Conservation (phyloP, 2,888 invertebrate species). For the Leucophenga montana region DNA sequence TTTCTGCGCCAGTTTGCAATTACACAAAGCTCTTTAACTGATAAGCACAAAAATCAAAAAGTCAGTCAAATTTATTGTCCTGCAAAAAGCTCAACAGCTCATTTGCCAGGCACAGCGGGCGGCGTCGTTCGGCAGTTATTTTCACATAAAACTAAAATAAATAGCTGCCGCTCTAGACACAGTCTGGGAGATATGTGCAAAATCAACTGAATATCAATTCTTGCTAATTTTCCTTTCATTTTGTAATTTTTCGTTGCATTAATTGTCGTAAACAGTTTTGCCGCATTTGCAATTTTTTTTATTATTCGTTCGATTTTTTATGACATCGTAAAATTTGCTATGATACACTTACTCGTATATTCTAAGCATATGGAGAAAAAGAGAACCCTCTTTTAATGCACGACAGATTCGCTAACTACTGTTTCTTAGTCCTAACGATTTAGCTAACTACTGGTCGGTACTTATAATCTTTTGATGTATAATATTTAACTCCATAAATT, state of each 20-base stretch:
- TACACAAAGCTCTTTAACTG: conserved; percentile 55
- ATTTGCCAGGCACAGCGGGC: neutral
- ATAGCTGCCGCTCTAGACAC: no score
- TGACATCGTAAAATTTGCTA: conserved; percentile 2
- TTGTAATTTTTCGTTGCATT: neutral
- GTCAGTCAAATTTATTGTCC: conserved; percentile 25
- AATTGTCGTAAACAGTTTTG: neutral
- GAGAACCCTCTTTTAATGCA: no score
- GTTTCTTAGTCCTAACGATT: no score
- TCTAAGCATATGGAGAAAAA: no score
- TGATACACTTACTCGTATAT: neutral
- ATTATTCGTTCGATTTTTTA: neutral
- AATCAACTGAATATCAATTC: conserved; percentile 14
- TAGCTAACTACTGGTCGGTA: no score
- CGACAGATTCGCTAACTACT: no score
- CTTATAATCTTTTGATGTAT: no score
- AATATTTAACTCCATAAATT: no score
- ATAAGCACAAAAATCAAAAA: conserved; percentile 45
- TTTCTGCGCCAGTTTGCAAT: conserved; percentile 61
- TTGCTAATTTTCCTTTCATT: neutral
- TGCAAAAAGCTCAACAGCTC: neutral
- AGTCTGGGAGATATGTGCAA: neutral
- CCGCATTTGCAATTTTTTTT: neutral
- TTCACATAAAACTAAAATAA: conserved; percentile 23
- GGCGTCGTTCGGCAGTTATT: neutral